Conservation (phyloP, 2,888 invertebrate genomes). For the Helicoverpa assulta region DNA sequence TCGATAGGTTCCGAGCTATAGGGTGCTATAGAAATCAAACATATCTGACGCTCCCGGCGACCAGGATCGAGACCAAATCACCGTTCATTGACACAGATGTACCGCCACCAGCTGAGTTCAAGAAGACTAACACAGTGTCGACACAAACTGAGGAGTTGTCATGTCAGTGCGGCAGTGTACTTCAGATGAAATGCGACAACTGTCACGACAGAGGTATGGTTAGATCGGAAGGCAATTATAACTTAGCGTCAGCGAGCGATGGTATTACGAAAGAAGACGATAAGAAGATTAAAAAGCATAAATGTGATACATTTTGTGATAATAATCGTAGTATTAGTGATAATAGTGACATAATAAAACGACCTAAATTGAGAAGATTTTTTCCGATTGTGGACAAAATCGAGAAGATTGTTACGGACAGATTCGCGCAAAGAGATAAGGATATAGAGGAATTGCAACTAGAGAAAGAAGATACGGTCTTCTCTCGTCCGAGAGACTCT, state of each 20-base stretch:
- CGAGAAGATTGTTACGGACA: conserved; percentile 81
- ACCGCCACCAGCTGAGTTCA: conserved; percentile 76
- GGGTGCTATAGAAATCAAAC: conserved; percentile 87
- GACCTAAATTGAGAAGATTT: conserved; percentile 83
- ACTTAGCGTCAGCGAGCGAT: conserved; percentile 64
- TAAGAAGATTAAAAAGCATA: conserved; percentile 83
- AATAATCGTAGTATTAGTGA: conserved; percentile 71
- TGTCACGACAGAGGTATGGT: conserved; percentile 79
- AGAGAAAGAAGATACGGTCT: conserved; percentile 82
- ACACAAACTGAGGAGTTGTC: conserved; percentile 85
- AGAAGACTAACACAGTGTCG: conserved; percentile 78
- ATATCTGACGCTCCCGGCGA: conserved; percentile 84
- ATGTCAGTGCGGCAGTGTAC: conserved; percentile 79
- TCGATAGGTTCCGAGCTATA: conserved; percentile 85
- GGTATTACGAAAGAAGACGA: conserved; percentile 75
- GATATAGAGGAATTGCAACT: conserved; percentile 82
- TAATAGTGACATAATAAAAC: conserved; percentile 77
- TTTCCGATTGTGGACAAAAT: conserved; percentile 81
- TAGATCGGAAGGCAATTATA: conserved; percentile 82
- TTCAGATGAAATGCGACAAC: conserved; percentile 73
- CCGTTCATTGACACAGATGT: conserved; percentile 78
- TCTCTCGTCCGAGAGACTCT: conserved; percentile 75
- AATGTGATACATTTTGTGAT: conserved; percentile 84
- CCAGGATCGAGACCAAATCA: conserved; percentile 80
- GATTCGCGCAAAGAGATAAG: conserved; percentile 70